Conservation (phyloP, 2,797 vertebrate species). For the Hafferia zeledoni region DNA sequence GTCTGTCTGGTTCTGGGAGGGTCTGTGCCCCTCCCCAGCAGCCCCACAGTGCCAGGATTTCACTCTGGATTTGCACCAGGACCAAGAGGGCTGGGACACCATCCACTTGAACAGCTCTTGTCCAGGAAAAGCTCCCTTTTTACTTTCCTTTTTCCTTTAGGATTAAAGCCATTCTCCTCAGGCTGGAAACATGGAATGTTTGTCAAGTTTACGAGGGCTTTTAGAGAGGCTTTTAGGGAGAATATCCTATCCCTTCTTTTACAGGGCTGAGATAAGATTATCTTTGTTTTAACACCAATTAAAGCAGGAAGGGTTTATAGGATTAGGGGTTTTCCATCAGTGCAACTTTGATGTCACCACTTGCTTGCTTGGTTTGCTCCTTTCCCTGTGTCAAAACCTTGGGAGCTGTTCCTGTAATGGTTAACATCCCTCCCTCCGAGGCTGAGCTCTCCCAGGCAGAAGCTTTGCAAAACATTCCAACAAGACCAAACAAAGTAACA, state of each 20-base stretch:
- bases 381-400: not conserved
- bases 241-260: conserved; percentile 49
- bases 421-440: conserved; percentile 22
- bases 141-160: conserved; percentile 26
- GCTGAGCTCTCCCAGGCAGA: conserved; percentile 52
- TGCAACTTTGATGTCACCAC: conserved; percentile 59
- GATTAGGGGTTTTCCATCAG: conserved; percentile 70
- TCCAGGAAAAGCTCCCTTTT: not conserved
- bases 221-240: conserved; percentile 63
- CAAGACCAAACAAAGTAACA: conserved; percentile 37
- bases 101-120: not conserved
- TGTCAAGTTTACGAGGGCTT: conserved; percentile 74
- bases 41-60: accelerated
- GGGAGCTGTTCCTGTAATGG: conserved; percentile 17
- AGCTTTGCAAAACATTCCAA: conserved; percentile 49
- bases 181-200: conserved; percentile 50
- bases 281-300: conserved; percentile 70
- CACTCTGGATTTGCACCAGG: not conserved
- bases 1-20: not conserved
- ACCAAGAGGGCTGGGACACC: not conserved
- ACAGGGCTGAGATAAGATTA: conserved; percentile 74
- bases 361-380: not conserved
- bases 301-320: conserved; percentile 66
- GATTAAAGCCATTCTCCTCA: conserved; percentile 26
- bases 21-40: accelerated